Conservation (phyloP, 2,888 invertebrate species). For the Geophilus truncorum region DNA sequence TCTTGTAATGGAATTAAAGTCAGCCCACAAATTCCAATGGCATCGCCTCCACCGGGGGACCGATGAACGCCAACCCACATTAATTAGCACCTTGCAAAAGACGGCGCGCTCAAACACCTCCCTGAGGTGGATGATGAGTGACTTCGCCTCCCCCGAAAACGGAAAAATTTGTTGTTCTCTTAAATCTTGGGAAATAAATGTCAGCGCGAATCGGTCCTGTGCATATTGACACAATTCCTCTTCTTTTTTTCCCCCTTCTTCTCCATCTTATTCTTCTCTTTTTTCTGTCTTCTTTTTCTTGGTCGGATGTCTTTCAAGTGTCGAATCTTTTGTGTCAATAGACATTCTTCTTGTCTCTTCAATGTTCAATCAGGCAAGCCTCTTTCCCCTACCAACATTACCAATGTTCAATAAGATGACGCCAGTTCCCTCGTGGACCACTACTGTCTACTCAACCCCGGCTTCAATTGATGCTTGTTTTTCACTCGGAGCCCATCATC, state of each 20-base stretch:
- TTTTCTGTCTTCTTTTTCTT: not conserved
- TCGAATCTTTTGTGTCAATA: conserved; percentile 10
- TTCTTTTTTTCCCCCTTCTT: not conserved
- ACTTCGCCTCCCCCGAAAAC: too few species aligned
- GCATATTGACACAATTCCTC: conserved; percentile 3
- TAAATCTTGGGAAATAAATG: not conserved
- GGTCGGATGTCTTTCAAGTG: not conserved
- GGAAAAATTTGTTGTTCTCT: not conserved
- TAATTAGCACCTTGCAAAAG: not conserved
- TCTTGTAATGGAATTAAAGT: conserved; percentile 3
- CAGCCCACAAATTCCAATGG: not conserved
- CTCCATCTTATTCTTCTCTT: not conserved
- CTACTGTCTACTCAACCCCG: not conserved
- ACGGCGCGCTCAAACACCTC: not conserved
- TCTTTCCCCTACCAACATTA: not conserved
- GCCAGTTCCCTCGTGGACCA: not conserved
- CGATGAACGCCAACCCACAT: conserved; percentile 4
- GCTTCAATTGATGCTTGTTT: conserved; percentile 5
- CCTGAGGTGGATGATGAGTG: not conserved
- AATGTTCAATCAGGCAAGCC: not conserved
- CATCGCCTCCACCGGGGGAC: not conserved
- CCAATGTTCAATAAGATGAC: conserved; percentile 10
- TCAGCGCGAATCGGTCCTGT: not conserved
- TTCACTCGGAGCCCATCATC: not conserved
- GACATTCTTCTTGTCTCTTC: conserved; percentile 10